These are phyloP conservation scores for Crioceris asparagi DNA, from an alignment of 2,888 invertebrate species.

Conservation along the genomic window DNA sequence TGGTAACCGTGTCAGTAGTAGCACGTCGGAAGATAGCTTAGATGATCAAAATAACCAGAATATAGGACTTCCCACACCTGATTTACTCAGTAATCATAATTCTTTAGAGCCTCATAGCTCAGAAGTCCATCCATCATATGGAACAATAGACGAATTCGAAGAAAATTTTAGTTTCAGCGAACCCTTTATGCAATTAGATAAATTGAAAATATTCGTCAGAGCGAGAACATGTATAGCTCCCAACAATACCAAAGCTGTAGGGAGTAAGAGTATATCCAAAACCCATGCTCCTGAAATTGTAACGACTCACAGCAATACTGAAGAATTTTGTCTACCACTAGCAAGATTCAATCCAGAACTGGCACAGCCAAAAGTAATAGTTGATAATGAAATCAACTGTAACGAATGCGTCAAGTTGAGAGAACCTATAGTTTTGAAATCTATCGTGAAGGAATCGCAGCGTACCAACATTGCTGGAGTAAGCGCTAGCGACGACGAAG, in stretches of 20 bases:
- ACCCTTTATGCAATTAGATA: conserved; percentile 8
- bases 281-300: conserved; percentile 27
- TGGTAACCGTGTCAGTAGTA: conserved; percentile 34
- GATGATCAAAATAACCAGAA: conserved; percentile 32
- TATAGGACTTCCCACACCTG: conserved; percentile 41
- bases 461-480: too few relatives aligned
- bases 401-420: conserved; percentile 19
- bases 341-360: conserved; percentile 16
- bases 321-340: conserved; percentile 21
- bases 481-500: conserved; percentile 12
- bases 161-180: conserved; percentile 3
- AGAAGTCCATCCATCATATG: conserved; percentile 7
- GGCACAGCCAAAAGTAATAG: conserved; percentile 14
- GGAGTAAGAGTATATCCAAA: conserved; percentile 21
- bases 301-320: conserved; percentile 11
- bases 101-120: conserved; percentile 32
- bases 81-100: conserved; percentile 49
- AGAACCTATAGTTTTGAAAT: conserved; percentile 28
- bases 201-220: conserved; percentile 5
- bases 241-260: conserved; percentile 1
- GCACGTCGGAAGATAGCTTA: conserved; percentile 43
- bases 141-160: conserved; percentile 8
- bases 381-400: conserved; percentile 8
- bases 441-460: conserved; percentile 22
- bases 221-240: conserved; percentile 4